Conservation (phyloP, 1,140 invertebrate genomes). For the Asbolus verrucosus region DNA sequence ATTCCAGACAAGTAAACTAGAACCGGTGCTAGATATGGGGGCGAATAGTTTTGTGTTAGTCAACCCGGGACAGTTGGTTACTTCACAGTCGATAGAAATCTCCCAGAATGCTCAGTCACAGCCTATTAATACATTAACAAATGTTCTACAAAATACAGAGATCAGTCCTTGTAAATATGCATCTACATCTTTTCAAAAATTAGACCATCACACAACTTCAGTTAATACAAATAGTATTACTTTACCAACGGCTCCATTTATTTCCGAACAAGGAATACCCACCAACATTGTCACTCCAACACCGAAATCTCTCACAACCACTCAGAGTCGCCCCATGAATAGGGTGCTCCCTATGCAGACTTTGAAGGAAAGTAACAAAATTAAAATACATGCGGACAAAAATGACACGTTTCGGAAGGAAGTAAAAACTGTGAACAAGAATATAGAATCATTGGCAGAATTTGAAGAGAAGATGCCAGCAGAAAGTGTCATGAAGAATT, state of each 20-base stretch:
- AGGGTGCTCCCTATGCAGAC: slow-evolving; percentile 80
- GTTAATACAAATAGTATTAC: slow-evolving; percentile 67
- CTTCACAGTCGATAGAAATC: slow-evolving; percentile 52
- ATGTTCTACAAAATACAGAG: slow-evolving; percentile 4
- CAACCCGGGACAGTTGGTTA: slow-evolving; percentile 66
- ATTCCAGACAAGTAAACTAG: slow-evolving; percentile 84
- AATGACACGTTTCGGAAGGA: slow-evolving; percentile 44
- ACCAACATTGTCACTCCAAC: slow-evolving; percentile 77
- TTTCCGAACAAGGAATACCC: slow-evolving; percentile 71
- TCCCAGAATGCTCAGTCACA: too few relatives aligned
- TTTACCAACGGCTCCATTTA: slow-evolving; percentile 71
- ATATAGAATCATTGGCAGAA: slow-evolving; percentile 29
- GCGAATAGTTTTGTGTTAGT: slow-evolving; percentile 76
- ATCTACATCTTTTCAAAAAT: slow-evolving; percentile 65
- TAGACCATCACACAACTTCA: slow-evolving; percentile 55
- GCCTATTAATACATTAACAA: not conserved
- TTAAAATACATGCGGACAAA: slow-evolving; percentile 41
- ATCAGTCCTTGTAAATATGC: slow-evolving; percentile 19
- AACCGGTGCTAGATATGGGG: slow-evolving; percentile 80
- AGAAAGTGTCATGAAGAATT: not conserved
- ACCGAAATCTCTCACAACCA: slow-evolving; percentile 65
- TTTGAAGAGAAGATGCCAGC: not conserved
- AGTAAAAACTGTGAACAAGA: slow-evolving; percentile 52
- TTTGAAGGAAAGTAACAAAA: slow-evolving; percentile 57
- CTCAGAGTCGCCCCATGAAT: slow-evolving; percentile 75